Evolutionary conservation across 2,888 invertebrate genomes (phyloP).

Genomic region (Pecten maximus): DNA sequence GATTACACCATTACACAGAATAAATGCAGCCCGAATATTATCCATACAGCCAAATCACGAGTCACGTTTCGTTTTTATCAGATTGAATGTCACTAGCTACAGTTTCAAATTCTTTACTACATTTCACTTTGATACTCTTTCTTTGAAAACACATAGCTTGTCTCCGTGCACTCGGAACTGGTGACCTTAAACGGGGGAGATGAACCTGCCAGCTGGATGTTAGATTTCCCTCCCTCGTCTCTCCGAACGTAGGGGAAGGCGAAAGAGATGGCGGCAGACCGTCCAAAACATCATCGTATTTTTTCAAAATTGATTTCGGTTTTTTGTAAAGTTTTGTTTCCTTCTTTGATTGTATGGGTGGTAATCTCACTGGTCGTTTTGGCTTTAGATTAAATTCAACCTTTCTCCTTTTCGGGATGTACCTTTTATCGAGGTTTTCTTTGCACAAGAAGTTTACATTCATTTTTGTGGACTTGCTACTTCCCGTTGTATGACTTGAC

Average conservation of each 20-base stretch:
- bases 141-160: constrained; percentile 44
- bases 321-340: constrained; percentile 28
- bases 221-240: not conserved
- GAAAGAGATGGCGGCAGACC: not conserved
- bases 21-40: not conserved
- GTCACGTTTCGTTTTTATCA: not conserved
- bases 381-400: constrained; percentile 52
- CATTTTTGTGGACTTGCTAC: not conserved
- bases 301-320: constrained; percentile 48
- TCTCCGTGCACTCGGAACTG: constrained; percentile 42
- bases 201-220: constrained; percentile 41
- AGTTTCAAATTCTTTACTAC: constrained; percentile 52
- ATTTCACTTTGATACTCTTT: constrained; percentile 46
- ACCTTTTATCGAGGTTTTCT: not conserved
- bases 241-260: not conserved
- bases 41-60: not conserved
- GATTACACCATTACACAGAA: not conserved
- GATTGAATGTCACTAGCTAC: constrained; percentile 40
- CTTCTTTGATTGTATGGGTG: constrained; percentile 38
- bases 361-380: constrained; percentile 46
- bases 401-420: constrained; percentile 43
- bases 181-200: constrained; percentile 45
- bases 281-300: constrained; percentile 17
- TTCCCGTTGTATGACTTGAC: constrained; percentile 9
- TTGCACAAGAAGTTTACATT: not conserved